Percentiles rank a stretch among this genome's conserved stretches.
Conservation (phyloP, 2,113 vertebrate species). For the Megaleporinus macrocephalus region DNA sequence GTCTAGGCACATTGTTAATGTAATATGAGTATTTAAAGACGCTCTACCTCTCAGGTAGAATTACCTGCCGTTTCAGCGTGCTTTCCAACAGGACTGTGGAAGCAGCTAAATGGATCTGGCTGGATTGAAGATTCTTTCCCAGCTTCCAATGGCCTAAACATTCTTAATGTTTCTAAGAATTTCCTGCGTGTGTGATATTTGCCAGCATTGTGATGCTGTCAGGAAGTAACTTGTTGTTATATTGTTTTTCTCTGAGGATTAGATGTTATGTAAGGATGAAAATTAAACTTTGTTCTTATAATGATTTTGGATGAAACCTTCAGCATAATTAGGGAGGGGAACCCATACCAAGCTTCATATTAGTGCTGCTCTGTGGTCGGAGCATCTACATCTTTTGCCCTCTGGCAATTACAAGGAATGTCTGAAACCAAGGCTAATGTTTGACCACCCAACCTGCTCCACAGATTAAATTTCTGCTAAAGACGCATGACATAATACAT, state of each 20-base stretch:
- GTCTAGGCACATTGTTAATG: not conserved
- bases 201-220: not conserved
- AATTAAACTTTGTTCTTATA: conserved; percentile 46
- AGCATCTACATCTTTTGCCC: not conserved
- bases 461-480: conserved; percentile 62
- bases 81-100: not conserved
- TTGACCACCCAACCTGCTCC: conserved; percentile 62
- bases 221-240: conserved; percentile 35
- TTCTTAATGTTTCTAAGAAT: not conserved
- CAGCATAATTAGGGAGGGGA: not conserved
- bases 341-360: not conserved
- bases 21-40: conserved; percentile 28
- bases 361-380: not conserved
- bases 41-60: not conserved
- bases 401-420: conserved; percentile 53
- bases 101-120: not conserved
- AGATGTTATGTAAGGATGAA: conserved; percentile 57
- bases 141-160: not conserved
- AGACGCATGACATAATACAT: conserved; percentile 59
- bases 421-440: conserved; percentile 66
- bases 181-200: not conserved
- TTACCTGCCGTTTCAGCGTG: conserved; percentile 8
- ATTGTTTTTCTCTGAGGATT: conserved; percentile 42
- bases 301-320: not conserved
- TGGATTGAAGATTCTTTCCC: not conserved